Evolutionary conservation across 1,140 invertebrate species (phyloP), one percentile per base, ranked within the genome.

Genomic region (Sitobion miscanthi): DNA sequence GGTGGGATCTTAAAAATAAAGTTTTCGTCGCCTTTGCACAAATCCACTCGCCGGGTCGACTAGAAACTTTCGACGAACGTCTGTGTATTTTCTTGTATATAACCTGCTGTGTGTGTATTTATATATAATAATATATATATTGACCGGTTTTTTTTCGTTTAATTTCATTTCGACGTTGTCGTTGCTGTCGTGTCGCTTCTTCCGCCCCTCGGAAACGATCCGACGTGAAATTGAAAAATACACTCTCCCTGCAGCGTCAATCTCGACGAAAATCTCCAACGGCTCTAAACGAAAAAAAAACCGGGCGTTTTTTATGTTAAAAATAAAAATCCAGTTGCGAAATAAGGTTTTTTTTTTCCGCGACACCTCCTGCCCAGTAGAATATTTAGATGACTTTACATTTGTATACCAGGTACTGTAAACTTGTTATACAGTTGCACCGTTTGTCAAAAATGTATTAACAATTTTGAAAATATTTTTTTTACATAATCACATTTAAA

Each of bases 201-300:
- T 90, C 54, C 38, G 9, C 54, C 54, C 54, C 45, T 45, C 89
- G 54, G 89, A 90, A 62, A 90, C 54, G 57, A 90, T 90, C 23
- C 38, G 54, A 90, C 89, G 57, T 30, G 54, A 90, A 90, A 62
- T 90, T 62, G 38, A 90, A 90, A 90, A 90, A 47, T 62, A 90
- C 21, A 30, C 47, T 49, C 30, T 62, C 45, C 25, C 42, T 25
- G 20, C 38, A 30, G 38, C 35, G 35, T 62, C 52, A 90, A 62
- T 42, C 35, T 90, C 38, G 11, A 38, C 21, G 7, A 90, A 57
- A 90, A 88, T 88, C 86, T 88, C 20, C 52, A 8, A 11, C 88
- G 54, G 23, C 11, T 54, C 54, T 6, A 38, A 62, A 90, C 23
- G 45, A 30, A 57, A 88, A 87, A 87, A 42, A 87, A 87, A 30